Evolutionary conservation across 1,140 invertebrate genomes (phyloP).

Genomic region (Zaprionus ornatus): DNA sequence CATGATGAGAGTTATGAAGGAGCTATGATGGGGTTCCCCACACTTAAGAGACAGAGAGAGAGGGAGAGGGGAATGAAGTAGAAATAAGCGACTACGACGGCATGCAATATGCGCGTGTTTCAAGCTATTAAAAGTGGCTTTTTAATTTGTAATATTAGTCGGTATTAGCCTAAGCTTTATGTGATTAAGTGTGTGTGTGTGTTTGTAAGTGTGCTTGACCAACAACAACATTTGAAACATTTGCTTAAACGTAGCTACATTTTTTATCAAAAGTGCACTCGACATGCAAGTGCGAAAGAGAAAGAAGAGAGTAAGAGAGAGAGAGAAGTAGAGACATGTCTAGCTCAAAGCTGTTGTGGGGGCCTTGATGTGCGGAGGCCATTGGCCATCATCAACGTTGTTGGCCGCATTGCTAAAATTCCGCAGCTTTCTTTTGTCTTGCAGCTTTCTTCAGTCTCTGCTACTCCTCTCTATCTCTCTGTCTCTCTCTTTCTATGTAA

Average conservation of each 20-base stretch:
- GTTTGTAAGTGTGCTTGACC: neutral
- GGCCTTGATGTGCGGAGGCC: slow-evolving; percentile 28
- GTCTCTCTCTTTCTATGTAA: slow-evolving; percentile 42
- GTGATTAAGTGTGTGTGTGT: neutral
- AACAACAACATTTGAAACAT: slow-evolving; percentile 8
- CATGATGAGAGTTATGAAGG: slow-evolving; percentile 4
- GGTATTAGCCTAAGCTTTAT: slow-evolving; percentile 5
- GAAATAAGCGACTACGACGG: neutral
- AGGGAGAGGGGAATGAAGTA: neutral
- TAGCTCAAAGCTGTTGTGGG: slow-evolving; percentile 6
- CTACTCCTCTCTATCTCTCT: neutral
- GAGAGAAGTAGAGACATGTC: slow-evolving; percentile 2
- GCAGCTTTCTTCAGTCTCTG: slow-evolving; percentile 45
- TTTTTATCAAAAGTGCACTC: slow-evolving; percentile 5
- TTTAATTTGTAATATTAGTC: slow-evolving; percentile 5
- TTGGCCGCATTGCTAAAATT: slow-evolving; percentile 77
- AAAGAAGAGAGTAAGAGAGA: neutral
- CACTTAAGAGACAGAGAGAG: neutral
- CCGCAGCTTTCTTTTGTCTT: slow-evolving; percentile 75
- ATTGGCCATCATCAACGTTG: slow-evolving; percentile 48
- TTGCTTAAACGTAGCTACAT: slow-evolving; percentile 1
- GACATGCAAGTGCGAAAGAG: neutral
- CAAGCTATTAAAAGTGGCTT: neutral
- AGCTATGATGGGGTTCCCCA: neutral
- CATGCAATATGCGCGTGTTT: slow-evolving; percentile 2